Percentiles rank a stretch among this genome's conserved stretches.
Conservation (phyloP, 2,797 vertebrate species). For the Phylloscopus collybita region DNA sequence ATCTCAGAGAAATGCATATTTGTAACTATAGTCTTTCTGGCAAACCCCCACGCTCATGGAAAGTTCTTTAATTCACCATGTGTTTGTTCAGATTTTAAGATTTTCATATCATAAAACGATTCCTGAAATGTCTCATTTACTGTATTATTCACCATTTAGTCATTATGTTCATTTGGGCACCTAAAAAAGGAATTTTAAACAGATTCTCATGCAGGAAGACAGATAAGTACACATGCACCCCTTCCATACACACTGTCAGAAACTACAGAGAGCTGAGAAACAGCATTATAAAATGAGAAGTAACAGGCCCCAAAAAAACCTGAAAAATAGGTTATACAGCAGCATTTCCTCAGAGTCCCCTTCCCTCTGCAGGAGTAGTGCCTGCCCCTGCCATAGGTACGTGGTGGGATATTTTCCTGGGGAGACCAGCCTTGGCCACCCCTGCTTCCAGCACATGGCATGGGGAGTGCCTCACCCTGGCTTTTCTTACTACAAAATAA, state of each 20-base stretch:
- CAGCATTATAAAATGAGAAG: neutral
- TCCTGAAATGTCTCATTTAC: neutral
- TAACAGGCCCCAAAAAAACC: neutral
- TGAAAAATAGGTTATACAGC: neutral
- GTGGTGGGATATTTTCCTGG: rapidly evolving
- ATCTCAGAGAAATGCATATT: neutral
- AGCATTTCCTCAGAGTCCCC: neutral
- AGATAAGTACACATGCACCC: neutral
- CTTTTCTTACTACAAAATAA: neutral
- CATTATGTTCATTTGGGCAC: neutral
- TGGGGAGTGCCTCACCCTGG: neutral
- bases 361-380: rapidly evolving
- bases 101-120: neutral
- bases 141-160: neutral
- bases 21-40: neutral
- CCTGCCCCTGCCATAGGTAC: rapidly evolving
- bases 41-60: neutral
- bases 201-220: neutral
- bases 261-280: neutral
- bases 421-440: neutral
- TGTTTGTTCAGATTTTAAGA: neutral
- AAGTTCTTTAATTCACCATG: neutral
- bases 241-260: neutral
- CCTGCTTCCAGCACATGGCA: neutral
- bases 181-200: neutral